Base-by-base conservation (phyloP, 2,113 vertebrate species). In the Perca schrenkii region DNA sequence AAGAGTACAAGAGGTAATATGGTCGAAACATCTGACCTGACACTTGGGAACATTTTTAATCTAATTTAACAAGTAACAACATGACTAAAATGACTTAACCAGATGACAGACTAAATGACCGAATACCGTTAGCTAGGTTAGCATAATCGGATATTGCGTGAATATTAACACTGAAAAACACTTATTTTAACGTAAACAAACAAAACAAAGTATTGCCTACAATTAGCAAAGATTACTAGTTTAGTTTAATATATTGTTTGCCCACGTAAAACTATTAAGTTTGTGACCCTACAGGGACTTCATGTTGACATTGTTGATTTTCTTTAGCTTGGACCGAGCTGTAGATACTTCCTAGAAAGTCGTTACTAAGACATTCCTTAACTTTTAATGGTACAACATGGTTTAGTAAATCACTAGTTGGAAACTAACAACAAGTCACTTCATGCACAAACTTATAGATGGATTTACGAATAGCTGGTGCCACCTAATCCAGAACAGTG, bases 381-480 rank as follows among this genome's bases (percentile, higher is more conserved):
- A 40, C 7, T 52, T 71, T 65, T 10, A 46, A 43, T 17, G 5
- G 6, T 54, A 49, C 22, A 49, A 28, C 21, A 57, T 31, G 17
- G 25, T 61, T 62, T 16, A 46, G 8, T 36, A 46, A 67, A 46
- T 67, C 31, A 28, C 12, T 10, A 34, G 16, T 58, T 40, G 17
- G 4, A 57, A 47, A 15, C 17, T 17, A 62, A 69, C 0, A 3
- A 31, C 15, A 5, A 13, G 10, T 54, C 61, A 3, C 53, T 17
- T 72, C 11, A 52, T 57, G 36, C 15, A 64, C 68, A 66, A 21
- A 70, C 21, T 19, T 1, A 5, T 19, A 10, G 34, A 52, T 13
- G 17, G 10, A 43, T 86, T 69, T 34, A 81, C 47, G 13, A 66
- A 69, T 25, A 72, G 66, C 60, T 66, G 83, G 83, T 66, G 60